phyloP scores from a whole-genome alignment of 2,113 vertebrate species.

The Desmodus rotundus region DNA sequence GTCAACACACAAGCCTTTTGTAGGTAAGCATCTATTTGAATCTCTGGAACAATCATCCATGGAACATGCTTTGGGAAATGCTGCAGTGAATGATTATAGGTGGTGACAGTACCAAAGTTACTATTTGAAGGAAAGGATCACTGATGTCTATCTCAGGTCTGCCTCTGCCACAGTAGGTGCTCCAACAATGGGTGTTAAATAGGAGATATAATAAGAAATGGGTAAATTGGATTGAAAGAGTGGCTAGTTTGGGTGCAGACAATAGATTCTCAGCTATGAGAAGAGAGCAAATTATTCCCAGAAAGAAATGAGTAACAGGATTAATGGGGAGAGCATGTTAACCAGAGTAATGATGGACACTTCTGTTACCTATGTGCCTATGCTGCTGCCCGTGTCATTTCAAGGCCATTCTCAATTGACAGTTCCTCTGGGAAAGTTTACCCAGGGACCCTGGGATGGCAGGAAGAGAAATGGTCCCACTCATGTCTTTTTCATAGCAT shows the following conservation, averaged over 20 bases:
- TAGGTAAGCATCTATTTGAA: not conserved
- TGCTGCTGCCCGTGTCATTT: not conserved
- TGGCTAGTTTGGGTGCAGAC: not conserved
- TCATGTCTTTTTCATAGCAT: not conserved
- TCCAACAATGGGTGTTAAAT: not conserved
- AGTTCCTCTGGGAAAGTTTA: slow-evolving; percentile 9
- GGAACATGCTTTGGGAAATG: not conserved
- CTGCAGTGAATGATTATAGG: not conserved
- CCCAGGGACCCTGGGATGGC: not conserved
- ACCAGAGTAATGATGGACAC: not conserved
- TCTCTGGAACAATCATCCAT: not conserved
- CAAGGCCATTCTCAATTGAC: not conserved
- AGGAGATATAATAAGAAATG: not conserved
- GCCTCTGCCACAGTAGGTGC: not conserved
- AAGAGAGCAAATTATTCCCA: not conserved
- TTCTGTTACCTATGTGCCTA: not conserved
- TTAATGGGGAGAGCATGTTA: not conserved
- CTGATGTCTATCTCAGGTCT: not conserved
- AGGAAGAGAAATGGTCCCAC: not conserved
- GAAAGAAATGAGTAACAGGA: not conserved
- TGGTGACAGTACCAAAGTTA: not conserved
- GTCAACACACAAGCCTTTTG: not conserved
- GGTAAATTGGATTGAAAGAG: not conserved
- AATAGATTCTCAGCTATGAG: not conserved
- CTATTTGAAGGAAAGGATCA: not conserved